Evolutionary conservation across 1,140 invertebrate genomes (phyloP), one percentile per base, ranked within the genome.

Genomic region (Zaprionus lachaisei): DNA sequence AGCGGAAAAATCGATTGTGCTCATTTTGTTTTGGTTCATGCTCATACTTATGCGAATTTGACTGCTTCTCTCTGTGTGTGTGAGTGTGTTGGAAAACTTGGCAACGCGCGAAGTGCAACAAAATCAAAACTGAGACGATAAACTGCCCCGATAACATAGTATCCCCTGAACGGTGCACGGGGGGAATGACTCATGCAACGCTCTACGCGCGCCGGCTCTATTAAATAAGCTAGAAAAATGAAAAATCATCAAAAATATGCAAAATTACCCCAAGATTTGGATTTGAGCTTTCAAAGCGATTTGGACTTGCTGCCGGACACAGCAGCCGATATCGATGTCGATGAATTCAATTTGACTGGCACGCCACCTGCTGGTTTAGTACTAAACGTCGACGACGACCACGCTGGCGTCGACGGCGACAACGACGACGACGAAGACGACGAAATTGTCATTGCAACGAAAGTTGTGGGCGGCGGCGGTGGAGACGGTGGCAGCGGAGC

Each of bases 191-290:
- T 79, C 75, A 74, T 67, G 57, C 61, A 44, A 71, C 41, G 65
- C 58, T 61, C 57, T 57, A 47, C n/a, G 41, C 41, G n/a, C 41
- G 41, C 41, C 41, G 41, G 41, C 41, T 47, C 41, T 17, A 47
- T 44, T 47, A 81, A 77, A 72, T 54, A 73, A 79, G 37, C 75
- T 56, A 61, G 72, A 90, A 90, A 80, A 81, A 92, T 92, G 91
- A 92, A 92, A 92, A 92, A 80, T 79, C 87, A 92, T 75, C 91
- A 92, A 75, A 92, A 91, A 73, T 92, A 92, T 87, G 80, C 81
- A 38, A 92, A 92, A 77, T 76, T 92, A 71, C 91, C 91, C 76
- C 91, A 92, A 86, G 91, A 92, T 82, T 87, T 92, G 69, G 91
- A 92, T 85, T 73, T 92, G 71, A 92, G 91, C 79, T 92, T 91